Evolutionary conservation across 2,888 invertebrate genomes (phyloP), one percentile per base, ranked within the genome.

Genomic region (Lasioglossum figueresi): DNA sequence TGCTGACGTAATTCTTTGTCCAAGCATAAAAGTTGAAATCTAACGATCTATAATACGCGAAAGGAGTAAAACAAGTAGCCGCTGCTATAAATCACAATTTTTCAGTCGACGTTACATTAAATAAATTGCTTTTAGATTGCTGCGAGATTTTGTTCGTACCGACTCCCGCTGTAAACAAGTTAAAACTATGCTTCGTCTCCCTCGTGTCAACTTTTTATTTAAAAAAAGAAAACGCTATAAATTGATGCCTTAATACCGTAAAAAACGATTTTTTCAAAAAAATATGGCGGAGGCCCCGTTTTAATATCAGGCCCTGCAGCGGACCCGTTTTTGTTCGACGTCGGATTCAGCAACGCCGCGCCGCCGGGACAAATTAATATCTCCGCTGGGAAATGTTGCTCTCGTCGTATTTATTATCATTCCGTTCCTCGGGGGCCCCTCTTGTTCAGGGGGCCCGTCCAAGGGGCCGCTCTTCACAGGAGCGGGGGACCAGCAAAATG

Each of bases 351-450:
- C 72, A 43, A 4, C 45, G 73, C 23, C 40, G 56, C 63, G 52
- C n/a, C 59, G 73, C 23, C 34, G 56, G 66, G 66, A 83, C 77
- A 74, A 83, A 84, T 83, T 83, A 83, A 79, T 84, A 79, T 79
- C 79, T 72, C 84, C 84, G 78, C 23, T 71, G 75, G 75, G 84
- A 84, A 72, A 83, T 63, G 79, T 84, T 84, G 52, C n/a, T n/a
- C 43, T 75, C 75, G 34, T 75, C 75, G 84, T 84, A 83, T 84
- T 79, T 84, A 84, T 84, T 75, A 79, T 79, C 84, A 52, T 79
- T 71, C 83, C 75, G 52, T 52, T 23, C 59, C 27, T 52, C 40
- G 45, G 40, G 6, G 5, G 6, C 5, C 19, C 23, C 52, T 52
- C 52, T 23, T 52, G 23, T 52, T 8, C 52, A 23, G 23, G 52